These are phyloP conservation scores for Formicarius rufipectus DNA, from an alignment of 2,113 vertebrate genomes.

Conservation along the genomic window DNA sequence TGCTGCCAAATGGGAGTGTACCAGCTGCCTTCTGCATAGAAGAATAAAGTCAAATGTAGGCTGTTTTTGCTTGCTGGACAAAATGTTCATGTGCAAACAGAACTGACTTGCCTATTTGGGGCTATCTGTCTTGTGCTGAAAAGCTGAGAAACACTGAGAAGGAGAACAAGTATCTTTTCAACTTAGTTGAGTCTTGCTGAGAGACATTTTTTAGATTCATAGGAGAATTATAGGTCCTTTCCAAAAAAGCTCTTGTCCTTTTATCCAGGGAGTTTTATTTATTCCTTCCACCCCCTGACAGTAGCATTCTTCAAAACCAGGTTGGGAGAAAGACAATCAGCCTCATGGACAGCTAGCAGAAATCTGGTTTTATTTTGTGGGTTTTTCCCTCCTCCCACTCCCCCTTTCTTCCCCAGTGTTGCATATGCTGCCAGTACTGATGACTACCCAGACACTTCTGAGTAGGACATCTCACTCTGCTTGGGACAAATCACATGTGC, in stretches of 20 bases:
- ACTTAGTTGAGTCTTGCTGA: neutral
- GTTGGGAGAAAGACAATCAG: constrained; percentile 32
- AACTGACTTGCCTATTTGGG: neutral
- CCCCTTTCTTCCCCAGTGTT: neutral
- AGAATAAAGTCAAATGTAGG: constrained; percentile 17
- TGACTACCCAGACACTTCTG: constrained; percentile 64
- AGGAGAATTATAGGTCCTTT: neutral
- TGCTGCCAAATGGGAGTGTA: constrained; percentile 31
- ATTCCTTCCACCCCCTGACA: neutral
- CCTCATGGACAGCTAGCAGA: neutral
- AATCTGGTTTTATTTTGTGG: constrained; percentile 67
- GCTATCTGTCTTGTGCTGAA: neutral
- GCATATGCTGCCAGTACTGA: constrained; percentile 53
- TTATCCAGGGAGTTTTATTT: neutral
- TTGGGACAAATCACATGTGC: constrained; percentile 65
- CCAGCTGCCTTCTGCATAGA: constrained; percentile 1
- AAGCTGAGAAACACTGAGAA: neutral
- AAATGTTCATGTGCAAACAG: constrained; percentile 1
- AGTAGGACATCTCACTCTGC: constrained; percentile 63
- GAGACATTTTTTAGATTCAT: neutral
- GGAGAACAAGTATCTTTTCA: neutral
- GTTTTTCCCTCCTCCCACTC: constrained; percentile 26
- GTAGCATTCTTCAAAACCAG: constrained; percentile 20
- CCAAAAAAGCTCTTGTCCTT: neutral
- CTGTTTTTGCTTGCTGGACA: constrained; percentile 9